phyloP scores from a whole-genome alignment of 2,113 vertebrate species.

The Motacilla tschutschensis region DNA sequence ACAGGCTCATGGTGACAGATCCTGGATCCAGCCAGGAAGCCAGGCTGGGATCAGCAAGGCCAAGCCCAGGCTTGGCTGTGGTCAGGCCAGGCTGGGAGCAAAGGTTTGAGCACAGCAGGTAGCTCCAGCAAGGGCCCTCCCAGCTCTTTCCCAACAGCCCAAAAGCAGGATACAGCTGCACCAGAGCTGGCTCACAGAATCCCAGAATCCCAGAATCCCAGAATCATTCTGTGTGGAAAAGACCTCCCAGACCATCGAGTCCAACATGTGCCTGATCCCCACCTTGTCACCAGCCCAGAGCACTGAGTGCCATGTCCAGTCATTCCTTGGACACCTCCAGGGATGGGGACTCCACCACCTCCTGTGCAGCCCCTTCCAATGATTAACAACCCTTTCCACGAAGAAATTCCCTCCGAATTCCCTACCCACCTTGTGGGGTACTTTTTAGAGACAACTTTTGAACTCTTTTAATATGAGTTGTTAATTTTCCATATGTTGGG shows the following conservation, averaged over 20 bases:
- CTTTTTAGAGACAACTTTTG: neutral
- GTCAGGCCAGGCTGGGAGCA: neutral
- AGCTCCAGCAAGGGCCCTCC: neutral
- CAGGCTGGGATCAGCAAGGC: neutral
- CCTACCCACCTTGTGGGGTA: neutral
- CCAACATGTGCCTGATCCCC: rapidly evolving
- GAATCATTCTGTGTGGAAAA: neutral
- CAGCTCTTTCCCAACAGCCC: neutral
- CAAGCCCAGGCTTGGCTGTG: neutral
- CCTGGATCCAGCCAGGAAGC: neutral
- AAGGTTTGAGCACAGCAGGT: neutral
- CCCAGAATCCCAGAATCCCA: neutral
- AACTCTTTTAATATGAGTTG: neutral
- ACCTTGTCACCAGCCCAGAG: neutral
- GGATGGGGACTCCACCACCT: neutral
- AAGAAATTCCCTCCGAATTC: neutral
- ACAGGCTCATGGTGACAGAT: neutral
- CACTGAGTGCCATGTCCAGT: rapidly evolving
- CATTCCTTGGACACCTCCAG: neutral
- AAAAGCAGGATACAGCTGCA: neutral
- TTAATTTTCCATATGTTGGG: neutral
- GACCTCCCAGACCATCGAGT: neutral
- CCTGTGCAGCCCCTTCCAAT: neutral
- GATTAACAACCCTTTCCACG: neutral
- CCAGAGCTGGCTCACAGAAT: neutral